Evolutionary conservation across 2,888 invertebrate genomes (phyloP).

Genomic region (Agrypnus murinus): DNA sequence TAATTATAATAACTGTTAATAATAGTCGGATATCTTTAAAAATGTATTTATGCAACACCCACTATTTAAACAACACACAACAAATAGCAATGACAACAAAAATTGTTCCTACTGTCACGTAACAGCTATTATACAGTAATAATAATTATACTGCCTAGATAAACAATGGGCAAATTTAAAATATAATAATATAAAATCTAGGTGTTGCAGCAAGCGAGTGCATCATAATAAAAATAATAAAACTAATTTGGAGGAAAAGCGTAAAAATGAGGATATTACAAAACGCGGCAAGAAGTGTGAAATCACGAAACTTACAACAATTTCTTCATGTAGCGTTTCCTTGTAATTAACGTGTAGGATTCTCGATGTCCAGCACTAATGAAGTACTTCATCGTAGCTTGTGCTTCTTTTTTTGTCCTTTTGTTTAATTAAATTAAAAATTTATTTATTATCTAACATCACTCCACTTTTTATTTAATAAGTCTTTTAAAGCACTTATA

Average conservation of each 20-base stretch:
- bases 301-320: constrained; percentile 75
- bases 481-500: constrained; percentile 18
- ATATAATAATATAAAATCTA: background rate
- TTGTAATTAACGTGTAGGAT: constrained; percentile 77
- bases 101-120: no score
- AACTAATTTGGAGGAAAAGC: constrained; percentile 35
- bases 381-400: constrained; percentile 75
- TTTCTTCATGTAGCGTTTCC: constrained; percentile 80
- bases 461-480: background rate
- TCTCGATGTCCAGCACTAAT: constrained; percentile 74
- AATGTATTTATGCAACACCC: no score
- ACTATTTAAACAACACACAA: no score
- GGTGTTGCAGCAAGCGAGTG: background rate
- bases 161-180: background rate
- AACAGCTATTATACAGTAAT: no score
- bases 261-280: constrained; percentile 41
- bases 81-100: no score
- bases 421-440: background rate
- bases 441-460: constrained; percentile 20
- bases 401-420: constrained; percentile 7
- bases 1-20: no score
- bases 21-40: no score
- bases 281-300: constrained; percentile 37
- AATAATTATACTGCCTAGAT: no score
- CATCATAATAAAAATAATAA: constrained; percentile 1